A percentile compares a stretch with the other conserved stretches of the same genome.
Conservation (phyloP, 2,797 vertebrate species). For the Hapalemur alaotrensis region DNA sequence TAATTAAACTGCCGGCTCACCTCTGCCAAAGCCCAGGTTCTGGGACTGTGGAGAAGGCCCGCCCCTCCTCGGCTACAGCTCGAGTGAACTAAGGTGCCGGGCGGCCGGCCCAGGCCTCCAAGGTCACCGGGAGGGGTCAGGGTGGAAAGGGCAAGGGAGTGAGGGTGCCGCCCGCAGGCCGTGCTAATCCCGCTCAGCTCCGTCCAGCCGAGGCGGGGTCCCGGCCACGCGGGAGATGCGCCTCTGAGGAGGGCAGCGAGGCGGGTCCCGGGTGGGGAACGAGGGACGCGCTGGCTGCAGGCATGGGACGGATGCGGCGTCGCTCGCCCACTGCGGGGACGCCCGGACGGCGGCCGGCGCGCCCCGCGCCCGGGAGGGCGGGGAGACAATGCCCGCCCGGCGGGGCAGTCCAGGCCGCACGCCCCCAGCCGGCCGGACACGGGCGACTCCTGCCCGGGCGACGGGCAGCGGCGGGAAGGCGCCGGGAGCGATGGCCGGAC, state of each 20-base stretch:
- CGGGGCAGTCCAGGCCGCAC: slow-evolving; percentile 63
- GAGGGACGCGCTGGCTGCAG: neutral
- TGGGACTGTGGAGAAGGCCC: neutral
- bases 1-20: neutral
- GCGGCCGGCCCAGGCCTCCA: slow-evolving; percentile 20
- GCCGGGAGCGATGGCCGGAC: neutral
- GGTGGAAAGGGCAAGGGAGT: neutral
- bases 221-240: neutral
- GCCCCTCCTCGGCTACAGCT: neutral
- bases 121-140: slow-evolving; percentile 64
- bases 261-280: too few species aligned
- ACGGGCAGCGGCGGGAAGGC: slow-evolving; percentile 64
- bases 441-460: slow-evolving; percentile 38
- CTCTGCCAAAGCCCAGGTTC: neutral
- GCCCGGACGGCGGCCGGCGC: neutral
- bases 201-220: neutral
- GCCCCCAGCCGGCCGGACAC: slow-evolving; percentile 47
- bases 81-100: neutral
- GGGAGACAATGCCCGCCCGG: slow-evolving; percentile 62
- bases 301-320: neutral
- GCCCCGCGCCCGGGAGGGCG: slow-evolving; percentile 41
- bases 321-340: neutral
- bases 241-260: neutral
- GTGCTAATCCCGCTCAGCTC: neutral
- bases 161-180: neutral